Evolutionary conservation across 37 sponge, comb jelly and placozoan genomes (phyloP).

Genomic region (Theonella swinhoei): DNA sequence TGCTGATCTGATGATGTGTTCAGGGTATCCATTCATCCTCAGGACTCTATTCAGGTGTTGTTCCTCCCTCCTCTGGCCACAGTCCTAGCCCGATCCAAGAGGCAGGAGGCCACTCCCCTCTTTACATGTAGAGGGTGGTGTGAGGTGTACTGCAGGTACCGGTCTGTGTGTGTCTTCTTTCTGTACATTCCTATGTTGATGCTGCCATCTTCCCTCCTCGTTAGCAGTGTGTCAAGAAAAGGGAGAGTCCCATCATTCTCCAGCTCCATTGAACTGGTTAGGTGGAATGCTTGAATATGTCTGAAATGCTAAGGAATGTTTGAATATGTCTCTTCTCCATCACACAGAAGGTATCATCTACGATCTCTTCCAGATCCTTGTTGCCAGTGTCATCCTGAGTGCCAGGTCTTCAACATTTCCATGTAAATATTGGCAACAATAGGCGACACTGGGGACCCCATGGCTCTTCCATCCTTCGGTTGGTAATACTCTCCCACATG

Average conservation of each 20-base stretch:
- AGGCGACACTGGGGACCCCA: conserved; percentile 46
- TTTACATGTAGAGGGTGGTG: neutral
- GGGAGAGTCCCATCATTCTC: neutral
- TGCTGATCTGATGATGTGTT: neutral
- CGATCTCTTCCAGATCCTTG: conserved; percentile 8
- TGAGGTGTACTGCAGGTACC: neutral
- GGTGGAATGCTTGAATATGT: too few species aligned
- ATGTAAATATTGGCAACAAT: conserved; percentile 35
- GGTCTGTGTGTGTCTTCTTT: neutral
- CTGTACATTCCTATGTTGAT: neutral
- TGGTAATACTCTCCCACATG: neutral
- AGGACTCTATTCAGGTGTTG: neutral
- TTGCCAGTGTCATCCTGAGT: too few species aligned
- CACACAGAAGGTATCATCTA: conserved; percentile 43
- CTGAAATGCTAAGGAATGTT: neutral
- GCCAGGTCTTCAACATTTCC: too few species aligned
- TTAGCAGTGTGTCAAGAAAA: neutral
- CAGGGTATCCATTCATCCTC: conserved; percentile 21
- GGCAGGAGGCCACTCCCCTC: neutral
- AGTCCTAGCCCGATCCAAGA: conserved; percentile 15
- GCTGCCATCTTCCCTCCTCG: neutral
- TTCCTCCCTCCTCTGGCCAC: neutral
- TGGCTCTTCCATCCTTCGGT: conserved; percentile 25
- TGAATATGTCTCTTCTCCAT: neutral
- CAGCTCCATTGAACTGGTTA: neutral